Evolutionary conservation across 2,797 vertebrate species (phyloP).

Genomic region (Luscinia megarhynchos): DNA sequence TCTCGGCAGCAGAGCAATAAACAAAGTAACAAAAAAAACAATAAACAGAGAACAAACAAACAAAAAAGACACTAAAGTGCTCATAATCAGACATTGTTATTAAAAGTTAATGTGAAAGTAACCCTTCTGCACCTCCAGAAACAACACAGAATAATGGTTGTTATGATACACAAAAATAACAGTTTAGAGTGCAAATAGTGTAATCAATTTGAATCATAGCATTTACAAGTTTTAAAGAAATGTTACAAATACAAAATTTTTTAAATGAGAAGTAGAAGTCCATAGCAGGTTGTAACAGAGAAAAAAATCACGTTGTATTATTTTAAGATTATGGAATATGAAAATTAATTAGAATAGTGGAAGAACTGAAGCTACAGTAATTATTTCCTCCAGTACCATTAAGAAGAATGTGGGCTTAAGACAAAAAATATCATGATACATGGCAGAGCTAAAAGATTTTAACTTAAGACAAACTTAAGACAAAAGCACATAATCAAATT

Average conservation of each 20-base stretch:
- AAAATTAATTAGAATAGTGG: neutral
- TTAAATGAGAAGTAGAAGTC: neutral
- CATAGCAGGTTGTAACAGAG: neutral
- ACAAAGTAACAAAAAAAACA: neutral
- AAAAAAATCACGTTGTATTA: neutral
- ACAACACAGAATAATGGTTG: neutral
- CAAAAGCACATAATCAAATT: neutral
- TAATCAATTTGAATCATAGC: neutral
- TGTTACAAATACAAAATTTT: neutral
- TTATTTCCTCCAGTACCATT: neutral
- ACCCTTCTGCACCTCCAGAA: neutral
- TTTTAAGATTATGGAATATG: neutral
- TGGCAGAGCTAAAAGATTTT: neutral
- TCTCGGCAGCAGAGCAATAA: neutral
- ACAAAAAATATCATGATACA: neutral
- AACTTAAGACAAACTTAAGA: neutral
- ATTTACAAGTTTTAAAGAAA: neutral
- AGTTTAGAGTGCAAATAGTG: neutral
- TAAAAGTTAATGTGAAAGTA: neutral
- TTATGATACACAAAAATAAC: neutral
- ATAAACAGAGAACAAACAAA: neutral
- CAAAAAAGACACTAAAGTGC: neutral
- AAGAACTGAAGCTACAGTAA: neutral
- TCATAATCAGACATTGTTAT: neutral
- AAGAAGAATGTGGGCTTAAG: neutral